Percentiles rank a stretch among this genome's conserved stretches.
phyloP scores from a whole-genome alignment of 2,888 invertebrate species.

The Pterobdella sp. region DNA sequence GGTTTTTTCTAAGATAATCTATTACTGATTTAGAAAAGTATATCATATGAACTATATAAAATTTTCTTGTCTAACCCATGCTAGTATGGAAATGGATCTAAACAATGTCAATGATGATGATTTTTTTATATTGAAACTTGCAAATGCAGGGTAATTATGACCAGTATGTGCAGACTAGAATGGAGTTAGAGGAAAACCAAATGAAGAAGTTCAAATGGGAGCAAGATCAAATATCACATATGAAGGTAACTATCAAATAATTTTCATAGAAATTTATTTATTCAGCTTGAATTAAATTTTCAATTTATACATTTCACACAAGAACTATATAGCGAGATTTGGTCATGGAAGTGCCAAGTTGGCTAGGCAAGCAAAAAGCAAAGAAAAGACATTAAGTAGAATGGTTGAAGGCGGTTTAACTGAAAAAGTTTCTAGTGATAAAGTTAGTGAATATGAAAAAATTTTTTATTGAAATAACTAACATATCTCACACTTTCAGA shows the following conservation, averaged over 20 bases:
- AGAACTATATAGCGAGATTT: conserved; percentile 96
- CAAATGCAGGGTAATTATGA: conserved; percentile 90
- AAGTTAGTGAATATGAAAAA: conserved; percentile 50
- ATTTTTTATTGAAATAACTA: neutral
- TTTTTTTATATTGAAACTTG: too few species aligned
- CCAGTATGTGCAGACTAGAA: conserved; percentile 81
- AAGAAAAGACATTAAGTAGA: conserved; percentile 96
- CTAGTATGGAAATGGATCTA: too few species aligned
- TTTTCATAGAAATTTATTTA: too few species aligned
- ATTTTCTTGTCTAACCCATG: too few species aligned
- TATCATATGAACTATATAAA: too few species aligned
- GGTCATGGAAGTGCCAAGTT: conserved; percentile 98
- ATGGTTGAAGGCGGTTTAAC: conserved; percentile 98
- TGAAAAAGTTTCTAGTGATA: conserved; percentile 81
- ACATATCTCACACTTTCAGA: conserved; percentile 43
- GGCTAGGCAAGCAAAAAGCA: conserved; percentile 96
- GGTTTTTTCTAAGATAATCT: too few species aligned
- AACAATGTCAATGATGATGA: too few species aligned
- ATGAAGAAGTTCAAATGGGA: conserved; percentile 99
- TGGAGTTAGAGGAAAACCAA: conserved; percentile 93
- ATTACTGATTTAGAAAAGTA: too few species aligned
- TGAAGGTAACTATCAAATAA: conserved; percentile 67
- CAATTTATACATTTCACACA: conserved; percentile 40
- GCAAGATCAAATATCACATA: conserved; percentile 95
- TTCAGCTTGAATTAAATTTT: too few species aligned